Conservation (phyloP, 2,888 invertebrate genomes). For the Pocota personata region DNA sequence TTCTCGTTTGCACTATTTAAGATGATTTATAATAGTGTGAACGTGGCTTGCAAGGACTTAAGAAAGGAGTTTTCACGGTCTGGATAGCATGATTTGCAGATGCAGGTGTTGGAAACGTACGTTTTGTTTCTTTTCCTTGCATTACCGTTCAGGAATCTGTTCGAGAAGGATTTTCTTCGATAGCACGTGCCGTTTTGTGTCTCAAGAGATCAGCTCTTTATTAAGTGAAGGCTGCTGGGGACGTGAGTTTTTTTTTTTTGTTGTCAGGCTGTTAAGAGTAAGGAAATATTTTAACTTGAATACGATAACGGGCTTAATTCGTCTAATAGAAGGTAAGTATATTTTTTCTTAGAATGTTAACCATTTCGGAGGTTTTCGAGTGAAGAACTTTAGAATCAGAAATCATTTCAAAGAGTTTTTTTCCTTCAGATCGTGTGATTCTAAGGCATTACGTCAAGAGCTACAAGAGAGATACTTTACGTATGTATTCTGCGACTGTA, state of each 20-base stretch:
- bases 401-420: too few species aligned
- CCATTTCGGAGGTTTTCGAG: too few species aligned
- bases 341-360: too few species aligned
- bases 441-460: too few species aligned
- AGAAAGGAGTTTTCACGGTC: conserved; percentile 35
- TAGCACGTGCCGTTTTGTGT: neutral
- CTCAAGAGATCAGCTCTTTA: neutral
- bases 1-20: conserved; percentile 51
- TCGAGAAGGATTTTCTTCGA: neutral
- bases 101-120: conserved; percentile 31
- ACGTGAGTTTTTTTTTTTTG: neutral
- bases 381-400: too few species aligned
- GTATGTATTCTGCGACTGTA: too few species aligned
- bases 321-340: too few species aligned
- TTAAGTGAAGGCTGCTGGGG: neutral
- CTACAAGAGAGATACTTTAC: too few species aligned
- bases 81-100: conserved; percentile 27
- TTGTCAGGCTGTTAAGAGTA: too few species aligned
- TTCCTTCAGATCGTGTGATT: too few species aligned
- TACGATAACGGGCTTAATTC: too few species aligned
- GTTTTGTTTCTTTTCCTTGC: neutral
- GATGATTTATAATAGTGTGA: conserved; percentile 58
- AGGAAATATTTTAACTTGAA: too few species aligned
- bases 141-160: neutral
- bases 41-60: conserved; percentile 36